These are phyloP conservation scores for Pteronotus mesoamericanus DNA, from an alignment of 2,797 vertebrate species.

Conservation along the genomic window DNA sequence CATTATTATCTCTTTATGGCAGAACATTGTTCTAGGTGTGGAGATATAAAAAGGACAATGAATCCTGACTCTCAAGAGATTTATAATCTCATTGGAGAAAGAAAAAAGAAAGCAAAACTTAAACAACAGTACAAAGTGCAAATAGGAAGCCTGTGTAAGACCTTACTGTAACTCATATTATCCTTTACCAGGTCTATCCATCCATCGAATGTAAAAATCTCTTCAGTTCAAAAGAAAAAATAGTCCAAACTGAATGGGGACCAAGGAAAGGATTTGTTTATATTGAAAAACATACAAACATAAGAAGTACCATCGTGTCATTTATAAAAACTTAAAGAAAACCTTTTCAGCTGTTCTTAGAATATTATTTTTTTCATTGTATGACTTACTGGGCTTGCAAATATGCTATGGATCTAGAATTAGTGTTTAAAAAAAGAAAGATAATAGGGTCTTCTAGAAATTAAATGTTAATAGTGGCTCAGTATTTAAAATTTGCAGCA, in stretches of 20 bases:
- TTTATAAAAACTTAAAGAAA: background rate
- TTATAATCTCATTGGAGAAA: background rate
- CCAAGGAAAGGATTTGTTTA: background rate
- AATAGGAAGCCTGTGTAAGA: background rate
- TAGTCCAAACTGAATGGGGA: background rate
- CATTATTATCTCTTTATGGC: background rate
- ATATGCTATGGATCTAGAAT: background rate
- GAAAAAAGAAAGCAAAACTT: background rate
- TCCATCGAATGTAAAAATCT: background rate
- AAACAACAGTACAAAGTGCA: background rate
- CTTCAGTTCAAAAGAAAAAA: slow-evolving; percentile 26
- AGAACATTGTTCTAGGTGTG: background rate
- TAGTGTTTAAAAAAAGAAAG: background rate
- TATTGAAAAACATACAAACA: background rate
- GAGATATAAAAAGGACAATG: background rate
- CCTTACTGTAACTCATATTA: background rate
- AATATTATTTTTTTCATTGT: slow-evolving; percentile 23
- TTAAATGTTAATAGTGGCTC: background rate
- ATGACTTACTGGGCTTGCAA: background rate
- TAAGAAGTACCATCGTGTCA: background rate
- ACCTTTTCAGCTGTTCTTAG: background rate
- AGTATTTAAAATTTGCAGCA: background rate
- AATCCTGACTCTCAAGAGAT: background rate
- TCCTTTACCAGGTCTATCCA: background rate
- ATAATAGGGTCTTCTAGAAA: background rate